A percentile compares a stretch with the other conserved stretches of the same genome.
Evolutionary conservation across 2,797 vertebrate species (phyloP).

Genomic region (Sebastes kiyomatsui): DNA sequence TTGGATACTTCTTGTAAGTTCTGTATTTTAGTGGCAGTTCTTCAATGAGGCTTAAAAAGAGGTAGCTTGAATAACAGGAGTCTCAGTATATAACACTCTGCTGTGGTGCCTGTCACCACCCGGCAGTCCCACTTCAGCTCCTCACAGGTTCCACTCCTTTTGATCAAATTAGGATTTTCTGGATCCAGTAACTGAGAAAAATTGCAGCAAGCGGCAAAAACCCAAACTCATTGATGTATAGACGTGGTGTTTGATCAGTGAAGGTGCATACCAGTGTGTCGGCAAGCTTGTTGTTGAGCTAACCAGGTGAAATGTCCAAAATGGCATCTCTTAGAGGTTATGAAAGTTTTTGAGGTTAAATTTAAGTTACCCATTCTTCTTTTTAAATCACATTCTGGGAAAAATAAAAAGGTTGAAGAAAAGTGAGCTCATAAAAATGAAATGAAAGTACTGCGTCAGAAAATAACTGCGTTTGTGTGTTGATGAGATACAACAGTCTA

Average conservation of each 20-base stretch:
- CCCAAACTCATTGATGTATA: background rate
- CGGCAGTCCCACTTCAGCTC: background rate
- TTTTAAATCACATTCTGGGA: too few relatives aligned
- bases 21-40: background rate
- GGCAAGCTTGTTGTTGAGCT: too few relatives aligned
- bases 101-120: too few relatives aligned
- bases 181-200: background rate
- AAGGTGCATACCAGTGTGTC: too few relatives aligned
- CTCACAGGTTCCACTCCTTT: background rate
- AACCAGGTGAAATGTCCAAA: too few relatives aligned
- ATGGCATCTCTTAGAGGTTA: too few relatives aligned
- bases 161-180: background rate
- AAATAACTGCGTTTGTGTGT: background rate
- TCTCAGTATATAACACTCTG: background rate
- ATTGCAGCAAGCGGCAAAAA: background rate
- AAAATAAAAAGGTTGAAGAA: background rate
- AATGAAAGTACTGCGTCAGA: background rate
- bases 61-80: background rate
- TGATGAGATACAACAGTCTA: background rate
- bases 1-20: background rate
- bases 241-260: too few relatives aligned
- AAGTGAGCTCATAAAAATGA: background rate
- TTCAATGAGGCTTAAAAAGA: background rate
- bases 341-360: background rate
- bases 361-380: background rate